Evolutionary conservation across 2,888 invertebrate genomes (phyloP), one percentile per base, ranked within the genome.

Genomic region (Philaethria dido): DNA sequence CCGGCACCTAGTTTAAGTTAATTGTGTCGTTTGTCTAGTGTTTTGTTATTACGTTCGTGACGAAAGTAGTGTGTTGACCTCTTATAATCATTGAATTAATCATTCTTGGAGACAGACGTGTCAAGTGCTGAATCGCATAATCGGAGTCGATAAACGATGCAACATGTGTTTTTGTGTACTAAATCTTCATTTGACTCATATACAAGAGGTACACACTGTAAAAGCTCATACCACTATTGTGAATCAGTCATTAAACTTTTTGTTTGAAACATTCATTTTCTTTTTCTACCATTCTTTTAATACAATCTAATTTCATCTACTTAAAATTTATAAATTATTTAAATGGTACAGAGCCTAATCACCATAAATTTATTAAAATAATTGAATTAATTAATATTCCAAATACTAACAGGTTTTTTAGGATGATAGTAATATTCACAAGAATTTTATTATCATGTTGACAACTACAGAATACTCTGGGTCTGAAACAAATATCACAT

Each of bases 1-100:
- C 92, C 92, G 92, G 92, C 80, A 83, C 79, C 71, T 78, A 80
- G 77, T 83, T 84, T 81, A 78, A 77, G 76, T 79, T 79, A 78
- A 80, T 79, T 78, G 76, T 84, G 80, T 81, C 74, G 75, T 76
- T 82, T 79, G 76, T 62, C 68, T 72, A 59, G 59, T 76, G 78
- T 81, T 81, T 82, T 78, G 74, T 80, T 72, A 75, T 81, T 80
- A 78, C 81, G 80, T 83, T 76, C 74, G 75, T 74, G 75, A 78
- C 72, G 72, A 78, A 74, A 77, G 73, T 70, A 73, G 66, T 73
- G 72, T 78, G 74, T 62, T 73, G 75, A 74, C 75, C 75, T 75
- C 73, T 73, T 64, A 57, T 69, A 72, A 69, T 69, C 70, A 70
- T 69, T 64, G 68, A 69, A 70, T 62, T 72, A 70, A 68, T 72